Base-by-base conservation (phyloP, 2,797 vertebrate species). In the Lepidocolaptes lacrymiger region DNA sequence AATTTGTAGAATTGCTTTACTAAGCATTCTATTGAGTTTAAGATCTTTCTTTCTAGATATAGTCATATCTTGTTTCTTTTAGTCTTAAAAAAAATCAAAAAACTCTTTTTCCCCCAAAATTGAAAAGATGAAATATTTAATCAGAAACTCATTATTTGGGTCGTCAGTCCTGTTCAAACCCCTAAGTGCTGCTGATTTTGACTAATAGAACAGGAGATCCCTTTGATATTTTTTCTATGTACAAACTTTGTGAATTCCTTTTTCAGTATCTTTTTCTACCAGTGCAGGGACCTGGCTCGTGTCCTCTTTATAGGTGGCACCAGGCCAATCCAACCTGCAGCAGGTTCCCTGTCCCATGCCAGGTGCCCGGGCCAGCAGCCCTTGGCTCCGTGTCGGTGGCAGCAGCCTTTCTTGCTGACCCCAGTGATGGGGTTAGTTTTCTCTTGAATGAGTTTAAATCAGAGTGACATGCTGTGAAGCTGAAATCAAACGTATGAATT, bases 401-500 rank as follows among this genome's bases (percentile, higher is more conserved):
- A 49, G 63, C 59, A 83, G 62, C 82, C 22, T 71, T 52, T 88
- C 59, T 23, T 59, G 66, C 88, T 74, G 78, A 67, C 78, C 71
- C 66, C 54, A 26, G 78, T 24, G 52, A 28, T 49, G 49, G 34
- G 34, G 49, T 93, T 51, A 32, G 72, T 66, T 89, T 91, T 80
- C 76, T 75, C 76, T 61, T 85, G 55, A 22, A 44, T 30, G 64
- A 74, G 13, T 76, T 37, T 74, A 63, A 95, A 80, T 93, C 61
- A 67, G 68, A 73, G 52, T 91, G 90, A 86, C 69, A 15, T 3
- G 6, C 73, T 84, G 56, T 69, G 75, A 84, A 75, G 83, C 14
- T 84, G 55, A 93, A 93, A 78, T 93, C 71, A 90, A 95, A 82
- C 58, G 58, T 26, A n/a, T 0, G 1, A 88, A 82, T 91, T 93